Evolutionary conservation across 2,113 vertebrate genomes (phyloP), one percentile per base, ranked within the genome.

Genomic region (Rafetus swinhoei): DNA sequence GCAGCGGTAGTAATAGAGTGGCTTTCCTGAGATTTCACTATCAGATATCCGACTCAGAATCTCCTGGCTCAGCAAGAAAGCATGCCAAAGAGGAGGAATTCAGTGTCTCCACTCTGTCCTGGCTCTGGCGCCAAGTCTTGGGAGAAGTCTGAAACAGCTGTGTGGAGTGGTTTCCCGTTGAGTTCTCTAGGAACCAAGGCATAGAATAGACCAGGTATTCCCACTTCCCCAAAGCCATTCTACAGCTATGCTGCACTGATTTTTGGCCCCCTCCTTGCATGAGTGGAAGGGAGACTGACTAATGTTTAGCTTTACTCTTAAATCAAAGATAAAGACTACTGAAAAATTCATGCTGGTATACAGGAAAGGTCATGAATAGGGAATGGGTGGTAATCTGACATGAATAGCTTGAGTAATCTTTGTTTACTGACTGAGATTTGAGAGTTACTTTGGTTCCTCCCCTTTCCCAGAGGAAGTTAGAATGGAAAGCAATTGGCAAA

Each of bases 291-390:
- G 24, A 62, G 82, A 96, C 5, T 45, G 45, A 45, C 45, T 88
- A 3, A 0, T 39, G 18, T 6, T 39, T 0, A 1, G 35, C 24
- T 90, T 84, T 0, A 0, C 62, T 89, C 82, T 81, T 50, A 50
- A 32, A 62, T 12, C 21, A 35, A 5, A 25, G 14, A 29, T 65
- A 88, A 5, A 18, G 7, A 54, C 2, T 11, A 56, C 45, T 88
- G 32, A 80, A 82, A 95, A 81, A 2, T 18, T 80, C 7, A 80
- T 86, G 80, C 12, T 77, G 7, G 27, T 27, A 1, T 21, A 4
- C 8, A 0, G 21, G 9, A 92, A 84, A 90, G 5, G 5, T 10
- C 1, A 84, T 29, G 85, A 90, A 90, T 5, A n/a, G 1, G 4
- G 18, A 27, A 82, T n/a, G 87, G 82, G 22, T 6, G 2, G 5